These are phyloP conservation scores for Lasius platythorax DNA, from an alignment of 2,888 invertebrate genomes.

Conservation along the genomic window DNA sequence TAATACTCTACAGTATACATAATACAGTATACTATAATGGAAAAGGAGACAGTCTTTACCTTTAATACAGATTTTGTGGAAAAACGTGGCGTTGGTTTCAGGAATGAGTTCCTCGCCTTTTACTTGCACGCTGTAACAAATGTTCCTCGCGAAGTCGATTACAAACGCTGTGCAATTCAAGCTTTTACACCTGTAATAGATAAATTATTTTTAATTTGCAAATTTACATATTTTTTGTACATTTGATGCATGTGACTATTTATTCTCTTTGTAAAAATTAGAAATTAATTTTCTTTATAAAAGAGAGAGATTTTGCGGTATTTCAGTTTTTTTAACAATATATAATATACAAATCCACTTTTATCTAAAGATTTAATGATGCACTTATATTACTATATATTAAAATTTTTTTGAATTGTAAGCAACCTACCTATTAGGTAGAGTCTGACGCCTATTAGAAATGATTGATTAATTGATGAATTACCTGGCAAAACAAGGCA, in stretches of 20 bases:
- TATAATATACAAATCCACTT: neutral
- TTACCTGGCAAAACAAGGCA: slow-evolving; percentile 81
- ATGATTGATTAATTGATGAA: slow-evolving; percentile 14
- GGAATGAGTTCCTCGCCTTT: slow-evolving; percentile 83
- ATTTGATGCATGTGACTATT: neutral
- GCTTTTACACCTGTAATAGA: slow-evolving; percentile 77
- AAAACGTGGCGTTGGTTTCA: slow-evolving; percentile 89
- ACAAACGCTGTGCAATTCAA: slow-evolving; percentile 81
- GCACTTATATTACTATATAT: neutral
- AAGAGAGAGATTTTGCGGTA: neutral
- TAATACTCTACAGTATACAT: neutral
- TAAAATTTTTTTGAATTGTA: neutral
- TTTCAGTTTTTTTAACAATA: neutral
- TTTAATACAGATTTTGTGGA: slow-evolving; percentile 89
- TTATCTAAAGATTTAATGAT: slow-evolving; percentile 18
- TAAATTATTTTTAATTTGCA: neutral
- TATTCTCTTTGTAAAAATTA: neutral
- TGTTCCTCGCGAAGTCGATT: slow-evolving; percentile 79
- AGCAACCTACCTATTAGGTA: neutral
- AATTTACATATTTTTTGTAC: neutral
- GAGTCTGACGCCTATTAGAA: neutral
- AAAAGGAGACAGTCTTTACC: slow-evolving; percentile 82
- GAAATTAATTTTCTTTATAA: neutral
- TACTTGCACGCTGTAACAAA: slow-evolving; percentile 77
- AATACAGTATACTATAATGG: neutral